Evolutionary conservation across 2,888 invertebrate species (phyloP).

Genomic region (Neoaliturus tenellus): DNA sequence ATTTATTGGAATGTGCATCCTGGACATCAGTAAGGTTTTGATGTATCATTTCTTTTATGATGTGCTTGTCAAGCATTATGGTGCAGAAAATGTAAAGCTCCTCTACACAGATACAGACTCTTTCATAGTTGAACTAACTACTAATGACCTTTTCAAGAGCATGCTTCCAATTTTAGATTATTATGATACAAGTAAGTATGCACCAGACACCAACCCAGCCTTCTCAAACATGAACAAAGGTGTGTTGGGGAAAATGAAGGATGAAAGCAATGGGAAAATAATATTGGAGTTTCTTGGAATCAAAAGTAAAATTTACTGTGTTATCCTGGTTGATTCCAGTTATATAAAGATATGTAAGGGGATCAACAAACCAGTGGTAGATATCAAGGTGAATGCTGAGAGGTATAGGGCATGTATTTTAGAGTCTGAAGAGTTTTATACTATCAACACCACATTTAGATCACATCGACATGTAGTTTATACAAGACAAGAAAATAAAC

Average conservation of each 20-base stretch:
- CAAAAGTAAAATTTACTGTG: too few relatives aligned
- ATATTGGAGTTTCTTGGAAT: too few relatives aligned
- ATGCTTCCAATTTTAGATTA: constrained; percentile 25
- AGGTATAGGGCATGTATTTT: too few relatives aligned
- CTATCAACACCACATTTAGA: too few relatives aligned
- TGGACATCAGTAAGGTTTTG: constrained; percentile 43
- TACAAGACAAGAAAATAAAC: too few relatives aligned
- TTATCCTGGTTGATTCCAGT: too few relatives aligned
- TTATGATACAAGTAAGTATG: constrained; percentile 48
- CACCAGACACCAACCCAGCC: constrained; percentile 1
- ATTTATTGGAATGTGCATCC: constrained; percentile 47
- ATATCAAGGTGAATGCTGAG: too few relatives aligned
- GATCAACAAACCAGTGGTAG: too few relatives aligned
- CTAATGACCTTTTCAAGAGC: constrained; percentile 49
- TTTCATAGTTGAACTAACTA: constrained; percentile 26
- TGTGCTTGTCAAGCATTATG: constrained; percentile 9
- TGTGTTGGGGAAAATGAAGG: constrained; percentile 53
- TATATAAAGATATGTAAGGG: too few relatives aligned
- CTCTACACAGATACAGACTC: constrained; percentile 41
- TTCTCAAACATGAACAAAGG: constrained; percentile 50
- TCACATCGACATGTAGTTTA: too few relatives aligned
- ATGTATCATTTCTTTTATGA: constrained; percentile 56
- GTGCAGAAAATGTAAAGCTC: not conserved
- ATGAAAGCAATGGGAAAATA: too few relatives aligned
- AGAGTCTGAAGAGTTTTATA: too few relatives aligned